phyloP scores from a whole-genome alignment of 1,140 invertebrate species.

The Manduca sexta region DNA sequence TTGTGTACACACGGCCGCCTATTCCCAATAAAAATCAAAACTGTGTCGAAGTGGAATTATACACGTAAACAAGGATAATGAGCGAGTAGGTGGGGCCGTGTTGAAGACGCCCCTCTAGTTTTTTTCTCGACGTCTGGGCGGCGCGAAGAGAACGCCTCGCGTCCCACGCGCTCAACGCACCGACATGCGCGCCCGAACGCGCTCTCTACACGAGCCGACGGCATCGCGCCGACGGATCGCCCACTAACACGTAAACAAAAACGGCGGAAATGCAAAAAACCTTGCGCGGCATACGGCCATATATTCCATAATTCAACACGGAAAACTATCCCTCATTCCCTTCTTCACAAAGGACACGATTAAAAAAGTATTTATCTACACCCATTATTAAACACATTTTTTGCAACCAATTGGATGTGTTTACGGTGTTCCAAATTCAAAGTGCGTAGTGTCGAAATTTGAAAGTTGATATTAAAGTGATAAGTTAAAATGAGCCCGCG shows the following conservation, averaged over 20 bases:
- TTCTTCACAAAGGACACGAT: no score
- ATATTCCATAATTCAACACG: background rate
- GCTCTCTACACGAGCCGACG: slow-evolving; percentile 44
- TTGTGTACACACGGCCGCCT: slow-evolving; percentile 49
- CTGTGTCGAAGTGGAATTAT: slow-evolving; percentile 56
- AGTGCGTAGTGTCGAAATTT: slow-evolving; percentile 21
- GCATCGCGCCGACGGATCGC: slow-evolving; percentile 37
- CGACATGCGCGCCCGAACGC: slow-evolving; percentile 35
- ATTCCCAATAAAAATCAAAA: slow-evolving; percentile 34
- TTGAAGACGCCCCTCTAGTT: slow-evolving; percentile 53
- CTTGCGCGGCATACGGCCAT: slow-evolving; percentile 7
- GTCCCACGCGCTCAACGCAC: slow-evolving; percentile 47
- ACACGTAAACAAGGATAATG: slow-evolving; percentile 65
- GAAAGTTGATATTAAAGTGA: slow-evolving; percentile 29
- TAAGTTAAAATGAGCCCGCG: slow-evolving; percentile 49
- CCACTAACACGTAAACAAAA: slow-evolving; percentile 41
- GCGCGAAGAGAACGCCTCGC: slow-evolving; percentile 57
- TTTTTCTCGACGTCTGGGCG: slow-evolving; percentile 57
- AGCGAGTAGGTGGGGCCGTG: slow-evolving; percentile 61
- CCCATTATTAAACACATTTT: background rate
- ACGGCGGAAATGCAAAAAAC: slow-evolving; percentile 17
- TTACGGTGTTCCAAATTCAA: no score
- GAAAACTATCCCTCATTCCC: background rate
- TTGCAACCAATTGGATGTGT: background rate
- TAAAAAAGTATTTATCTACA: background rate